Conservation (phyloP, 2,888 invertebrate species). For the Drosophila peninsularis region DNA sequence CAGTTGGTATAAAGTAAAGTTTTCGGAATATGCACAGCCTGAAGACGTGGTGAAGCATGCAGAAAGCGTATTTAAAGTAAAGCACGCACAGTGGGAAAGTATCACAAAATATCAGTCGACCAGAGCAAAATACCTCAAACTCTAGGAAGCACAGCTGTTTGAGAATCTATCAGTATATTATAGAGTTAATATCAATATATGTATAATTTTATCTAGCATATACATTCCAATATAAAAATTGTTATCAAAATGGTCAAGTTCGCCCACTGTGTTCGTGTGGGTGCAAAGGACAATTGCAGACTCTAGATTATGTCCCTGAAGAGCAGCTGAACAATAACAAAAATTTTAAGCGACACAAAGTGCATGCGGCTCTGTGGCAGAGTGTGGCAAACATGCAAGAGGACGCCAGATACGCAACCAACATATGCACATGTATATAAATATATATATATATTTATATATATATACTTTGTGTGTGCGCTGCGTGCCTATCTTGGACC, state of each 20-base stretch:
- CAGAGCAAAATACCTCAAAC: no score
- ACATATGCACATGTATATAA: slow-evolving; percentile 14
- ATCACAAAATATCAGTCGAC: no score
- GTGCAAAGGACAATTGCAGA: slow-evolving; percentile 19
- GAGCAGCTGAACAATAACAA: slow-evolving; percentile 56
- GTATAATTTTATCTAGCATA: no score
- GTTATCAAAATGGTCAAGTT: no score
- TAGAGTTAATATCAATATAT: no score
- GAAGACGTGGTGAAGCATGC: slow-evolving; percentile 15
- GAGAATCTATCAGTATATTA: no score
- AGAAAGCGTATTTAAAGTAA: slow-evolving; percentile 15
- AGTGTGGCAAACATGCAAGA: slow-evolving; percentile 37
- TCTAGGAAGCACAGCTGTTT: no score
- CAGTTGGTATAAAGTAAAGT: slow-evolving; percentile 39
- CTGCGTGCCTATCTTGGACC: slow-evolving; percentile 22
- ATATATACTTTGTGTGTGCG: slow-evolving; percentile 12
- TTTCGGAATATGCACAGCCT: slow-evolving; percentile 37
- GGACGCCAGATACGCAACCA: slow-evolving; percentile 30
- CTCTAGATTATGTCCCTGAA: slow-evolving; percentile 44
- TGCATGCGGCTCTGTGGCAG: slow-evolving; percentile 37
- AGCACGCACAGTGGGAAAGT: slow-evolving; percentile 7
- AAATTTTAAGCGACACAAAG: slow-evolving; percentile 49
- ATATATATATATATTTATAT: slow-evolving; percentile 6
- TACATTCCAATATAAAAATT: no score
- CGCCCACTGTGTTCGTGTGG: slow-evolving; percentile 12